Conservation (phyloP, 2,797 vertebrate species). For the Bradypodion pumilum region DNA sequence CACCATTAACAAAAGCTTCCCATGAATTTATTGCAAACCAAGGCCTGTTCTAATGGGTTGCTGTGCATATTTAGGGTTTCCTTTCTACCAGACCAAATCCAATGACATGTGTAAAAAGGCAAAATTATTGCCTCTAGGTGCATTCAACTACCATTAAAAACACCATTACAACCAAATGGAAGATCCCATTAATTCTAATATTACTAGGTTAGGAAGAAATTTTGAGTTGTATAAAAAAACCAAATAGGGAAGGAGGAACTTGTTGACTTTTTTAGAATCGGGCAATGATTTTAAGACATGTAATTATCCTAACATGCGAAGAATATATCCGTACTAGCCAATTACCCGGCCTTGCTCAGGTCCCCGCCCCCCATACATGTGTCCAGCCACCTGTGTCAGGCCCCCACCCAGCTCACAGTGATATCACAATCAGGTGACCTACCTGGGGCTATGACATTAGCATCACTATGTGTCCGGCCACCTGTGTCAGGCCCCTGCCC, state of each 20-base stretch:
- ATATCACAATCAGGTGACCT: no score
- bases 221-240: background rate
- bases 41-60: background rate
- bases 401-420: no score
- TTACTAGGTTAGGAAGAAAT: background rate
- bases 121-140: background rate
- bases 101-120: slow-evolving; percentile 19
- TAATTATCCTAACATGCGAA: background rate
- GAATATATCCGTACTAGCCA: background rate
- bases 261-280: background rate
- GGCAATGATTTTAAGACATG: background rate
- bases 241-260: background rate
- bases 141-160: slow-evolving; percentile 16
- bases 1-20: slow-evolving; percentile 9
- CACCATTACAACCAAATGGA: background rate
- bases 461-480: no score
- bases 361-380: no score
- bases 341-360: no score
- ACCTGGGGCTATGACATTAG: no score
- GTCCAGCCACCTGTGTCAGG: no score
- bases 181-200: background rate
- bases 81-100: slow-evolving; percentile 2
- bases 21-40: slow-evolving; percentile 9
- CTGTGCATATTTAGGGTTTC: slow-evolving; percentile 4
- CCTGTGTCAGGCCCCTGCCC: no score